phyloP scores from a whole-genome alignment of 2,113 vertebrate species.

The Eulemur rufifrons region DNA sequence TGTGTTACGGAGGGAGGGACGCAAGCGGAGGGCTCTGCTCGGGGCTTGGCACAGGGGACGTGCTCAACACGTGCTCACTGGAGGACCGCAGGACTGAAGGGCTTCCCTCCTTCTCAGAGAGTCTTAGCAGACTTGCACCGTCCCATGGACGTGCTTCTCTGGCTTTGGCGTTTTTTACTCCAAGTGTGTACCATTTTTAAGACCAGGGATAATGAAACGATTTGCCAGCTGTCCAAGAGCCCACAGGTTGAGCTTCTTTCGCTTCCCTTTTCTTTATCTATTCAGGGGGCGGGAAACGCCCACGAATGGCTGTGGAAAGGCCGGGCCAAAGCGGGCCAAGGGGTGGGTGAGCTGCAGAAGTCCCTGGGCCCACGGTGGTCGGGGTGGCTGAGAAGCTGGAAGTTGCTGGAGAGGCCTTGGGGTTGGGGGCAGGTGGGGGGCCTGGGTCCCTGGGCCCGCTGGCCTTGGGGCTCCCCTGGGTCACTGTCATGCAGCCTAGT shows the following conservation, averaged over 20 bases:
- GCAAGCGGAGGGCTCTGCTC: fast-evolving
- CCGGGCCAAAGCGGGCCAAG: not conserved
- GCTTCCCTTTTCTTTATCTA: constrained; percentile 42
- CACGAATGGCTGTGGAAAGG: not conserved
- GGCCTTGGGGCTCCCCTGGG: not conserved
- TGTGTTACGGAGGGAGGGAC: not conserved
- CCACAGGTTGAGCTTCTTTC: not conserved
- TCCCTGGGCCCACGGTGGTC: fast-evolving
- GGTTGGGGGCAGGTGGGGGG: not conserved
- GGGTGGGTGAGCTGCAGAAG: not conserved
- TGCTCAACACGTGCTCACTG: not conserved
- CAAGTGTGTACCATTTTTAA: not conserved
- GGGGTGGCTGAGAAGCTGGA: not conserved
- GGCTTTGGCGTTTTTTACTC: not conserved
- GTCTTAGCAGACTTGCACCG: not conserved
- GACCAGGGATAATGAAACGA: not conserved
- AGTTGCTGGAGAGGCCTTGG: not conserved
- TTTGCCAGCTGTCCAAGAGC: not conserved
- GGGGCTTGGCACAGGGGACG: not conserved
- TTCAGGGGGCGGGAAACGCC: constrained; percentile 30
- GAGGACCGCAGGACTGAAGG: not conserved
- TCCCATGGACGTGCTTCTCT: not conserved
- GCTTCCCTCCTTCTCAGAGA: not conserved
- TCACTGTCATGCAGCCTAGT: not conserved
- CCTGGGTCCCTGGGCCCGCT: not conserved